Percentiles rank a stretch among this genome's conserved stretches.
Evolutionary conservation across 1,140 invertebrate species (phyloP).

Genomic region (Fopius arisanus): DNA sequence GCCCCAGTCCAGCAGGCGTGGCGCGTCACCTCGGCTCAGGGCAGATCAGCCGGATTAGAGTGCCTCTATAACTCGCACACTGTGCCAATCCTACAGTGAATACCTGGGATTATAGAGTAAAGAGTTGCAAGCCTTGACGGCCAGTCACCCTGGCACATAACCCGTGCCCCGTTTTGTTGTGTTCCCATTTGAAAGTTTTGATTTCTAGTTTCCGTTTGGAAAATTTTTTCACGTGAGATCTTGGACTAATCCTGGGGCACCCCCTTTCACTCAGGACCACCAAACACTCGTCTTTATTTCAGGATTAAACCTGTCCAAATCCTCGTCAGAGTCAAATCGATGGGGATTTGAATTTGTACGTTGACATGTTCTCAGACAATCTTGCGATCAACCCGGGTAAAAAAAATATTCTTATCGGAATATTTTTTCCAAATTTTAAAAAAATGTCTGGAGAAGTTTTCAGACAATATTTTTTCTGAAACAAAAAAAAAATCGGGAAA

Average conservation of each 20-base stretch:
- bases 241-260: neutral
- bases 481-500: too few relatives aligned
- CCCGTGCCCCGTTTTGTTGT: conserved; percentile 1
- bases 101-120: conserved; percentile 4
- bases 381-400: too few relatives aligned
- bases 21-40: conserved; percentile 38
- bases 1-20: conserved; percentile 1
- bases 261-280: neutral
- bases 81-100: conserved; percentile 6
- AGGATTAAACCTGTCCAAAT: conserved; percentile 13
- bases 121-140: neutral
- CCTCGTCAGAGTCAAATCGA: conserved; percentile 16
- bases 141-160: neutral
- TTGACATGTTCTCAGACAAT: neutral
- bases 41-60: conserved; percentile 48
- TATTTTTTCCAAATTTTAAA: too few relatives aligned
- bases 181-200: conserved; percentile 5
- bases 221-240: conserved; percentile 9
- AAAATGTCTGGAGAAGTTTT: too few relatives aligned
- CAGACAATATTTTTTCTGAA: too few relatives aligned
- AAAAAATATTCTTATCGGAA: too few relatives aligned
- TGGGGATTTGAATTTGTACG: conserved; percentile 3
- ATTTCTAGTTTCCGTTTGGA: neutral
- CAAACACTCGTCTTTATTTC: conserved; percentile 11
- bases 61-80: neutral